These are phyloP conservation scores for Calidris pygmaea DNA, from an alignment of 2,113 vertebrate species.

Conservation along the genomic window DNA sequence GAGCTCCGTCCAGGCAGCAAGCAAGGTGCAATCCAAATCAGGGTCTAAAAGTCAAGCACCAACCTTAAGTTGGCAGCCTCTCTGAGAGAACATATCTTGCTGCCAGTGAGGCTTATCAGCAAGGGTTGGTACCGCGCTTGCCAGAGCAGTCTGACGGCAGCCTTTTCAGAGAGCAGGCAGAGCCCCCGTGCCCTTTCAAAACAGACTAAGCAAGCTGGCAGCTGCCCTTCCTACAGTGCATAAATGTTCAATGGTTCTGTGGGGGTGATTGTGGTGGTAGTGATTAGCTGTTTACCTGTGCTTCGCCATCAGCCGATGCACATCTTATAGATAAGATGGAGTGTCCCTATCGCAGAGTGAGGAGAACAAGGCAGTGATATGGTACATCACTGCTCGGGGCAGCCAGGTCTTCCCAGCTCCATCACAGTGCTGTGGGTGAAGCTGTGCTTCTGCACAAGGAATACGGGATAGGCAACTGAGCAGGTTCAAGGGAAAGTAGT, in stretches of 20 bases:
- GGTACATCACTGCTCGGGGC: accelerated
- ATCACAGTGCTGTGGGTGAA: background rate
- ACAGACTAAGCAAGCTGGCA: background rate
- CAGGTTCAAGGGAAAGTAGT: background rate
- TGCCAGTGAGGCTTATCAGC: background rate
- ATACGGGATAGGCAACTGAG: background rate
- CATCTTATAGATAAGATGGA: background rate
- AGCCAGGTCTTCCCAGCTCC: background rate
- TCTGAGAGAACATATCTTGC: background rate
- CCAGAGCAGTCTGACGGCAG: background rate
- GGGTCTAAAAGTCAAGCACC: background rate
- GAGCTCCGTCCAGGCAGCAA: background rate
- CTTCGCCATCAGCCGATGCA: accelerated
- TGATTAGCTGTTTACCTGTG: background rate
- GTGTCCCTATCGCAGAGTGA: accelerated
- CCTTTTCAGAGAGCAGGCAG: background rate
- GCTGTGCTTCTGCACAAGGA: background rate
- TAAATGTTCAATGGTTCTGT: accelerated
- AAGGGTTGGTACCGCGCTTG: accelerated
- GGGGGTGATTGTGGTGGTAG: background rate
- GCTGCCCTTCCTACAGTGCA: background rate
- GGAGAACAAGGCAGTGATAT: background rate
- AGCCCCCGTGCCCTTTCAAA: background rate
- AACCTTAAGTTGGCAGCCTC: background rate
- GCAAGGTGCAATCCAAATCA: background rate